Base-by-base conservation (phyloP, 1,140 invertebrate species). In the Trichogramma pretiosum region DNA sequence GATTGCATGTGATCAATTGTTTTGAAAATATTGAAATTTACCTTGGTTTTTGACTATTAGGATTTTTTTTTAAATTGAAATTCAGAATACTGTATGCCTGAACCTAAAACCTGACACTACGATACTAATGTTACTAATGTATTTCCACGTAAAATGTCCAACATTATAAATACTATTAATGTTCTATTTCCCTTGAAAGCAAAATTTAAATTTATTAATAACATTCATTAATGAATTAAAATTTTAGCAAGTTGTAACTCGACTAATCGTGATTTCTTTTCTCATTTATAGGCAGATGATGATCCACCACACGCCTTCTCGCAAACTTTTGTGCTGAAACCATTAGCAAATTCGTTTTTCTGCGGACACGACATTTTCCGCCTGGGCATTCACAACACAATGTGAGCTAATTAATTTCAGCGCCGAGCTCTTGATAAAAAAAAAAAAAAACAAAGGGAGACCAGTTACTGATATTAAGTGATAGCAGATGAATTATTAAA, bases 291-390 rank as follows among this genome's bases (percentile, higher is more conserved):
- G 89, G 86, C 87, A 62, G 90, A 94, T 65, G 89, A 93, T 50
- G 91, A 94, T 75, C 89, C 87, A 53, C 89, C 89, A 57, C 90
- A 93, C 67, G 82, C 86, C 40, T 95, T 85, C 70, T 87, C 82
- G 50, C 91, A 95, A 73, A 80, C 83, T 41, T 95, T 95, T 72
- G 83, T 93, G 50, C 71, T 96, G 59, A 93, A 92, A 73, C 87
- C 87, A 47, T 68, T 85, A 57, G 84, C 77, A 59, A 83, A 79
- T 52, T 83, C 84, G 43, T 95, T 88, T 74, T 93, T 84, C 69
- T 84, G 91, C 59, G 87, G 90, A 63, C 90, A 95, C 63, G 90
- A 95, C 63, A 87, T 93, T 62, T 95, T 95, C 77, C 82, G 90
- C 65, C 78, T 94, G 59, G 85, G 83, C 53, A 86, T 94, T 59